Evolutionary conservation across 1,140 invertebrate species (phyloP), one percentile per base, ranked within the genome.

Genomic region (Carcinoscorpius rotundicauda): DNA sequence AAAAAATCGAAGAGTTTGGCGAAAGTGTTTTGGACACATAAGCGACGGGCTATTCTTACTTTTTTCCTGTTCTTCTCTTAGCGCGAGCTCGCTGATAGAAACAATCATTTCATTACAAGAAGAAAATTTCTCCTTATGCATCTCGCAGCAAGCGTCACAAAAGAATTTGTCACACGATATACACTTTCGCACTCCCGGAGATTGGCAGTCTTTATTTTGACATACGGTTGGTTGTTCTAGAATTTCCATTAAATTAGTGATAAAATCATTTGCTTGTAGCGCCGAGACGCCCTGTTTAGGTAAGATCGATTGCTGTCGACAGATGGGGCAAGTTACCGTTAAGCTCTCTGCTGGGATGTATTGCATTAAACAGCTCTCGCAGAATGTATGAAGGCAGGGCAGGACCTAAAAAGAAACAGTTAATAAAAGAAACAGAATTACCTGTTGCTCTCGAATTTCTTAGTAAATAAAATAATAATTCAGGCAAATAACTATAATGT

Each of bases 251-350:
- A 81, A 72, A 66, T 76, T 76, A 57, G 74, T 74, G 49, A 80
- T 75, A 69, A 79, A 78, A 68, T 76, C 75, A 68, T 81, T 81
- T 58, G 73, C 76, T 70, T 80, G 79, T 4, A 81, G 73, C 5
- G 76, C 78, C 10, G 71, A 70, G 51, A 81, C 80, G 63, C 81
- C 81, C 65, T 79, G 75, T 61, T 78, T 71, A 4, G 80, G 80
- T 10, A 82, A 70, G 60, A 82, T 81, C 61, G 78, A 81, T 67
- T 81, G 80, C 64, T 81, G 79, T 10, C 77, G 71, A 70, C 81
- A 82, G 29, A 79, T 75, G 3, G 81, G 81, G 72, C 81, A 82
- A 11, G 79, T 79, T n/a, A 81, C 73, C 4, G 80, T 80, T 9
- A 82, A 74, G 64, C 74, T 75, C 68, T 78, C 73, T 5, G 75